These are phyloP conservation scores for Haplotaxodon microlepis DNA, from an alignment of 2,113 vertebrate genomes.

Conservation along the genomic window DNA sequence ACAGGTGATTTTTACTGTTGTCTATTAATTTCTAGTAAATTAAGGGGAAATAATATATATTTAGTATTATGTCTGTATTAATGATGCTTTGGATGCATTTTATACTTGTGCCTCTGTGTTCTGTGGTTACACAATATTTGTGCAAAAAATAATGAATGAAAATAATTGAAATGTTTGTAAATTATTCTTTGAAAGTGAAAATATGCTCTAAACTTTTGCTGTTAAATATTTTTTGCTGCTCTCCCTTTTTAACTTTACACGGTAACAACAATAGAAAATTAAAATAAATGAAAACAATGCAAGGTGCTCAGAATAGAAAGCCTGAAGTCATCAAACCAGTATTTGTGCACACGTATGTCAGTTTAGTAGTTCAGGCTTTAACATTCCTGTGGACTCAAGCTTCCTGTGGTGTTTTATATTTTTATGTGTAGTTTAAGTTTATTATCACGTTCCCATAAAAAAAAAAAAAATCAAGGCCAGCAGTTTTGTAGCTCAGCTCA, in stretches of 20 bases:
- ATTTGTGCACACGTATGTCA: background rate
- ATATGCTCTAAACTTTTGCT: background rate
- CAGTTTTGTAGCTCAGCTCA: background rate
- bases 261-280: background rate
- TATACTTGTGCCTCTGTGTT: background rate
- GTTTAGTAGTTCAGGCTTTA: background rate
- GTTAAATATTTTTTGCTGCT: background rate
- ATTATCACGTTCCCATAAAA: background rate
- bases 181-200: background rate
- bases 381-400: background rate
- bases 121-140: background rate
- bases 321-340: background rate
- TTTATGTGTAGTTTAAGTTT: background rate
- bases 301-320: background rate
- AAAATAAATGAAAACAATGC: background rate
- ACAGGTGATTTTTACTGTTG: background rate
- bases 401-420: background rate
- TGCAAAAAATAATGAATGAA: background rate
- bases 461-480: background rate
- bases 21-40: background rate
- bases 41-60: background rate
- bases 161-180: background rate
- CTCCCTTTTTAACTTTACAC: background rate
- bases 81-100: background rate
- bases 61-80: background rate